Base-by-base conservation (phyloP, 2,797 vertebrate genomes). In the Cynopterus sphinx region DNA sequence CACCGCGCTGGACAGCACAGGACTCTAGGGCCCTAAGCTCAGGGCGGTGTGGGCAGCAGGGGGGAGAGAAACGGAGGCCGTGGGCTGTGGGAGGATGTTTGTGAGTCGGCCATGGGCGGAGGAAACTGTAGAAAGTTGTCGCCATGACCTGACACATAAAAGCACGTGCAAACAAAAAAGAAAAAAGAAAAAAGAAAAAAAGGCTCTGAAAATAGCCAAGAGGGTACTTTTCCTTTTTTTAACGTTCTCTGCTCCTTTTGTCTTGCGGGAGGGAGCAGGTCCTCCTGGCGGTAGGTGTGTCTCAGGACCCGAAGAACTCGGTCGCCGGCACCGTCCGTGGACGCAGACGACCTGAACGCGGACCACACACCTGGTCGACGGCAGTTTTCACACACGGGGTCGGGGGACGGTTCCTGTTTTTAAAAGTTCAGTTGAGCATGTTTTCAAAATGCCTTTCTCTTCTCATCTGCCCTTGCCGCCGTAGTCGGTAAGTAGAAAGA, bases 381-480 rank as follows among this genome's bases (percentile, higher is more conserved):
- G 11, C 33, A 31, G 6, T 57, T 83, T 90, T 65, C 16, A 55
- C 28, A 28, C 36, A 21, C 8, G 61, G 79, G 17, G 31, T 36
- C 41, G 15, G 26, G 22, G 57, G 4, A 63, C 36, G 0, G 13
- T 53, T 68, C 90, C 21, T 19, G 12, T 31, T 77, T 90, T 33
- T 2, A 26, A 87, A 71, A 59, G 39, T 31, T 84, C n/a, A 41
- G 28, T 31, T 39, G 11, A 95, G 9, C 9, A 13, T 41, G 51
- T 31, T 92, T 63, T 61, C 1, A 6, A 57, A 39, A 57, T 17
- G 17, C 3, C 49, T 70, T 87, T 46, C 5, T 91, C 87, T 85
- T 63, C 46, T 81, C 68, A 67, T 49, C 39, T n/a, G 53, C 22
- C 86, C 86, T 81, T 11, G 16, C 55, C 84, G 77, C 81, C 24